Percentiles rank a stretch among this genome's conserved stretches.
These are phyloP conservation scores for Girardinus metallicus DNA, from an alignment of 2,797 vertebrate genomes.

Conservation along the genomic window DNA sequence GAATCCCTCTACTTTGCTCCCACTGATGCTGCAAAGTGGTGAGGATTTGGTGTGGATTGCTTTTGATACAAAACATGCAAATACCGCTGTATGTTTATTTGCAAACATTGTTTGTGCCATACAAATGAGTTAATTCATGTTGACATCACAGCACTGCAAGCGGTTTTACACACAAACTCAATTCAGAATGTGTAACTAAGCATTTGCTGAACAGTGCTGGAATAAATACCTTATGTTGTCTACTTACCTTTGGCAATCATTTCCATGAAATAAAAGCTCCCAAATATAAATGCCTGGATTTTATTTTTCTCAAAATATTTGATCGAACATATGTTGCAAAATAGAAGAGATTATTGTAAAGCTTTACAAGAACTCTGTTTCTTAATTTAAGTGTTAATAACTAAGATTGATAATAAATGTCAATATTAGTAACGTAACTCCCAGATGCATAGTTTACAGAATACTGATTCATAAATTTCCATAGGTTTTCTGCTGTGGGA, in stretches of 20 bases:
- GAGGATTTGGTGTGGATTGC: constrained; percentile 2
- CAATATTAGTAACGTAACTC: background rate
- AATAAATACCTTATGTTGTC: background rate
- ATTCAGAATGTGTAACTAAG: background rate
- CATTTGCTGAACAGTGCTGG: background rate
- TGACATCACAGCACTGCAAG: background rate
- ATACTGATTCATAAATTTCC: background rate
- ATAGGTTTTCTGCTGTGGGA: background rate
- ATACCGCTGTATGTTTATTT: background rate
- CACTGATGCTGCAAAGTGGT: constrained; percentile 18
- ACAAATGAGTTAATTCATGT: background rate
- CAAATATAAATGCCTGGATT: background rate
- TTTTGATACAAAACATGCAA: constrained; percentile 12
- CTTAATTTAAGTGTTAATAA: background rate
- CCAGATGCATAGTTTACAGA: background rate
- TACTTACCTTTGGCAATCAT: background rate
- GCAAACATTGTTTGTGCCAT: constrained; percentile 16
- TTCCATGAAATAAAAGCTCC: background rate
- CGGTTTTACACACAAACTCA: background rate
- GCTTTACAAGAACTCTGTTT: background rate
- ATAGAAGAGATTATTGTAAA: background rate
- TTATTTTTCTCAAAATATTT: background rate
- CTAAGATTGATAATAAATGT: background rate
- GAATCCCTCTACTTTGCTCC: background rate
- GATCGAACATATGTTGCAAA: background rate